These are phyloP conservation scores for Sus cebifrons DNA, from an alignment of 2,797 vertebrate species.

Conservation along the genomic window DNA sequence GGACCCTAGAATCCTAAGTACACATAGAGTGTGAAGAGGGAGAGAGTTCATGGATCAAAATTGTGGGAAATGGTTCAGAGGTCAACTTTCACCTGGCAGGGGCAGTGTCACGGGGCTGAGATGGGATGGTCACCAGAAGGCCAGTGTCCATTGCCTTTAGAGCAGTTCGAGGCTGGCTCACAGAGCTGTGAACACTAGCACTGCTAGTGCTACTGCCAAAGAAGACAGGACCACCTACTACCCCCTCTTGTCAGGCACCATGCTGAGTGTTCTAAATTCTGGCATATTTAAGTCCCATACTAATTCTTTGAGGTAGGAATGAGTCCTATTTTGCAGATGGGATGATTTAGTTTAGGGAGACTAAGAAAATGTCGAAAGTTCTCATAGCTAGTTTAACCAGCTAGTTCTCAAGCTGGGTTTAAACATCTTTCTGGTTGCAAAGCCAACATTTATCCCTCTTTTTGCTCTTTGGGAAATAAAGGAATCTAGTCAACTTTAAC, in stretches of 20 bases:
- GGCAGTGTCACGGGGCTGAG: background rate
- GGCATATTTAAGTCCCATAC: background rate
- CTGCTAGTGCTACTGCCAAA: background rate
- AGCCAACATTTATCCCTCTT: background rate
- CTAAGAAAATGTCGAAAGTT: background rate
- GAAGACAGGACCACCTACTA: background rate
- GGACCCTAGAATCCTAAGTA: background rate
- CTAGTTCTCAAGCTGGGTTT: background rate
- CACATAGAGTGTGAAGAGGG: background rate
- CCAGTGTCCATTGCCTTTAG: background rate
- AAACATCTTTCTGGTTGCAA: background rate
- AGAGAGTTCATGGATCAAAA: background rate
- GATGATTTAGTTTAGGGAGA: background rate
- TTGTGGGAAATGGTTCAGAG: background rate
- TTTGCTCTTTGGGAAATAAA: slow-evolving; percentile 9
- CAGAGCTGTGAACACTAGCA: background rate
- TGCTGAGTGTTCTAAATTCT: background rate
- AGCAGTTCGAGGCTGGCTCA: background rate
- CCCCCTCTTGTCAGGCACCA: background rate
- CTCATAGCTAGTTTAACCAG: background rate
- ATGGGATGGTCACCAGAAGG: background rate
- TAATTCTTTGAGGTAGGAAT: background rate
- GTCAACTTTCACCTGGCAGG: background rate
- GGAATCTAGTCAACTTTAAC: background rate
- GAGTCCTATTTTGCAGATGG: background rate